These are phyloP conservation scores for Lepilemur ruficaudatus DNA, from an alignment of 2,797 vertebrate species.

Conservation along the genomic window DNA sequence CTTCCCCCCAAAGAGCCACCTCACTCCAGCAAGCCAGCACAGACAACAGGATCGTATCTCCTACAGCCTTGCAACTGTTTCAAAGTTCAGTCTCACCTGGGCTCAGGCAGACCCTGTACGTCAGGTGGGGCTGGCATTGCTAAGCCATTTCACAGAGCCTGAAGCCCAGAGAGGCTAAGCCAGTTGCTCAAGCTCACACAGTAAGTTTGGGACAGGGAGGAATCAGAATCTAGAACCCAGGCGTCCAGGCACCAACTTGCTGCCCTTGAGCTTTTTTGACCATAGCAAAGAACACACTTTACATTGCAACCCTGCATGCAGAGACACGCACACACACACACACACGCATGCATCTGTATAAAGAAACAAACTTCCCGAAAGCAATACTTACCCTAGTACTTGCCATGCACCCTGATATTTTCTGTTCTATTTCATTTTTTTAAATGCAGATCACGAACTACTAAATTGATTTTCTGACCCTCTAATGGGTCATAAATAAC, in stretches of 20 bases:
- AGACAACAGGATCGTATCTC: background rate
- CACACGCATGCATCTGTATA: accelerated
- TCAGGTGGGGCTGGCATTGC: background rate
- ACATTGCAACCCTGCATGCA: background rate
- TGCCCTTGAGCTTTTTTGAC: background rate
- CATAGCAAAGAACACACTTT: background rate
- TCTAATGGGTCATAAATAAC: background rate
- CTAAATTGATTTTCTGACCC: background rate
- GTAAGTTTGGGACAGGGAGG: background rate
- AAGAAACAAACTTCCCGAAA: background rate
- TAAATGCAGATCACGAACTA: background rate
- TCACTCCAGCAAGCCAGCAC: background rate
- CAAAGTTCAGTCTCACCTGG: background rate
- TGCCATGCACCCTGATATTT: background rate
- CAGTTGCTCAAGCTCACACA: background rate
- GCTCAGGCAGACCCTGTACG: background rate
- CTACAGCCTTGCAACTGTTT: background rate
- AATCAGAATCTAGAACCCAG: background rate
- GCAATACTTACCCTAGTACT: conserved; percentile 1
- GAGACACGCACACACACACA: background rate
- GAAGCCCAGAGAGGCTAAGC: background rate
- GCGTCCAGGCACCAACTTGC: background rate
- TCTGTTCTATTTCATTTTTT: background rate
- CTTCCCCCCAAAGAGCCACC: background rate
- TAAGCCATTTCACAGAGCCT: background rate